phyloP scores from a whole-genome alignment of 1,140 invertebrate genomes.

The Formica selysi region DNA sequence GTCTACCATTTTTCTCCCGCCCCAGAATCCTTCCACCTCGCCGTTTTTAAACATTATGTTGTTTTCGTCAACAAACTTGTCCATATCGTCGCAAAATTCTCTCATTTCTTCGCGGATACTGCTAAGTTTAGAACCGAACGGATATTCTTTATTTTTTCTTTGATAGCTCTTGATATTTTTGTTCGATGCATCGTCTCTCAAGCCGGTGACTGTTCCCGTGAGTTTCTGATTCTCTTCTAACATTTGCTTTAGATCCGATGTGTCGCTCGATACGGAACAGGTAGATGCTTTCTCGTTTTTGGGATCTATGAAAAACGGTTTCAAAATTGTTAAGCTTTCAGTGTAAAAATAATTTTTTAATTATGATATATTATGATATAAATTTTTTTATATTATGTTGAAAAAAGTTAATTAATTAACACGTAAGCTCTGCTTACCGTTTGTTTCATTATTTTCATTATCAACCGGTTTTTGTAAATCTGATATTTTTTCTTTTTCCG shows the following conservation, averaged over 20 bases:
- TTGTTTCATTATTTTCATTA: not conserved
- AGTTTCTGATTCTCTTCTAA: not conserved
- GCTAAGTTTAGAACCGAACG: constrained; percentile 58
- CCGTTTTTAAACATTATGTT: constrained; percentile 74
- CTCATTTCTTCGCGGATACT: constrained; percentile 77
- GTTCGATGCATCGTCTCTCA: not conserved
- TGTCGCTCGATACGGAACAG: constrained; percentile 53
- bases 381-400: too few relatives aligned
- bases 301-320: constrained; percentile 20
- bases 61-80: constrained; percentile 73
- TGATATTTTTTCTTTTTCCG: constrained; percentile 3
- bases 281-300: not conserved
- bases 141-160: constrained; percentile 12
- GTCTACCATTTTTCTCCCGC: not conserved
- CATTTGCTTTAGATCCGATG: not conserved
- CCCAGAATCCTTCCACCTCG: constrained; percentile 73
- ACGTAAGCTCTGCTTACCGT: not conserved
- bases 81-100: constrained; percentile 71
- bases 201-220: not conserved
- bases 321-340: not conserved
- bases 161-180: constrained; percentile 50
- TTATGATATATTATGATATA: too few relatives aligned
- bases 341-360: not conserved
- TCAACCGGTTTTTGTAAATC: not conserved
- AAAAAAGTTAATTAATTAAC: not conserved